Evolutionary conservation across 2,113 vertebrate genomes (phyloP), one percentile per base, ranked within the genome.

Genomic region (Aspidoscelis tigris): DNA sequence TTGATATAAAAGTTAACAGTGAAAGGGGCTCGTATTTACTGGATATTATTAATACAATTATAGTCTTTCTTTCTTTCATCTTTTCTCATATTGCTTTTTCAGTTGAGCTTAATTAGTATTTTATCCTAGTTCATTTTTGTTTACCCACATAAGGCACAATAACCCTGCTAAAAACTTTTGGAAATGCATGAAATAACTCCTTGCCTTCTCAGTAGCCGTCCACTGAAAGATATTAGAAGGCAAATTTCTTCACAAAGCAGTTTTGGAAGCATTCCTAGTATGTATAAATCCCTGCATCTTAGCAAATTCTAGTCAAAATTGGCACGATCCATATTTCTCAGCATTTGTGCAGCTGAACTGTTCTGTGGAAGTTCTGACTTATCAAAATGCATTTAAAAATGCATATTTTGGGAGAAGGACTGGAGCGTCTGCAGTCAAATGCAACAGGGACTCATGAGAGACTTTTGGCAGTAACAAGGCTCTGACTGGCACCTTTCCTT

Each of bases 1-100:
- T 39, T 24, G 20, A 78, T 20, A 76, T 84, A 58, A 88, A 85
- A 79, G 0, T 0, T 84, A 1, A 2, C 50, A 86, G 5, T 79
- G 50, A 82, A 89, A 85, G 50, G 85, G 78, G 74, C 1, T 3
- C 75, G 74, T 12, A 1, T 77, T 47, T 1, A 26, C 78, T 88
- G 79, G 82, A 61, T 82, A 86, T 78, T 80, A 73, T 83, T 65
- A 66, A 16, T 18, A 3, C 50, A 66, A n/a, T 18, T 77, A 41
- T 41, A 66, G 68, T 3, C 1, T 72, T 39, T 24, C 24, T 1
- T 0, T 22, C 6, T 24, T 84, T 58, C 50, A 64, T 69, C 18
- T 68, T 0, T 84, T 88, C 4, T 44, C 12, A 43, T 43, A 39
- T 12, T 53, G 55, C 22, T n/a, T 65, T 74, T 74, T 16, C 6